Evolutionary conservation across 2,888 invertebrate species (phyloP).

Genomic region (Ferrisia virgata): DNA sequence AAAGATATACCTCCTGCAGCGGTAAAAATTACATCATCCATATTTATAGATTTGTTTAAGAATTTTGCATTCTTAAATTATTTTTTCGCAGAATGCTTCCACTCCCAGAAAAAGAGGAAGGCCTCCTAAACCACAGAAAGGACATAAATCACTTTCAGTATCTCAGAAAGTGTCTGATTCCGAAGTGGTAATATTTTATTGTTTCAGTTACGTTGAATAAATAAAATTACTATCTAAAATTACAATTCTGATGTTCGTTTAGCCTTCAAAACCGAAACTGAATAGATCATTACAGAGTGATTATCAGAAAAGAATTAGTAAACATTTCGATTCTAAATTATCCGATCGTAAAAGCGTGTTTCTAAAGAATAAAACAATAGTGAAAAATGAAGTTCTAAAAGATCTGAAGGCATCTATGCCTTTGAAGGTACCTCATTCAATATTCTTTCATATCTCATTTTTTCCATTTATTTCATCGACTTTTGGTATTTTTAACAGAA

Average conservation of each 20-base stretch:
- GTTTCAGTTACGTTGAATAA: background rate
- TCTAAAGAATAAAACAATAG: background rate
- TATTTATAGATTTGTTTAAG: background rate
- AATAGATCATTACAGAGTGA: background rate
- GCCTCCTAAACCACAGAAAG: background rate
- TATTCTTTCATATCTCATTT: background rate
- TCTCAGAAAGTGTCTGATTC: background rate
- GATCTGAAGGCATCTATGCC: background rate
- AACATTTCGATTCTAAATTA: background rate
- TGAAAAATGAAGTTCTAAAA: background rate
- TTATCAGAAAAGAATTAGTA: background rate
- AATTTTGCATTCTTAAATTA: background rate
- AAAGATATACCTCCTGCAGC: background rate
- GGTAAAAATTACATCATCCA: background rate
- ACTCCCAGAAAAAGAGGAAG: background rate
- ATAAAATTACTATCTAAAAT: background rate
- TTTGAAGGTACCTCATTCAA: background rate
- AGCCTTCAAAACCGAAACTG: background rate
- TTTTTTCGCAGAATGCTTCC: background rate
- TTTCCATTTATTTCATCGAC: background rate
- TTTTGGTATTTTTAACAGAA: background rate
- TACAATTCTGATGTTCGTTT: background rate
- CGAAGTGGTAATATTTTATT: background rate
- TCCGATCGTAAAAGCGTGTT: background rate
- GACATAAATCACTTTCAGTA: background rate